A percentile compares a stretch with the other conserved stretches of the same genome.
Evolutionary conservation across 2,888 invertebrate genomes (phyloP).

Genomic region (Acronicta alni): DNA sequence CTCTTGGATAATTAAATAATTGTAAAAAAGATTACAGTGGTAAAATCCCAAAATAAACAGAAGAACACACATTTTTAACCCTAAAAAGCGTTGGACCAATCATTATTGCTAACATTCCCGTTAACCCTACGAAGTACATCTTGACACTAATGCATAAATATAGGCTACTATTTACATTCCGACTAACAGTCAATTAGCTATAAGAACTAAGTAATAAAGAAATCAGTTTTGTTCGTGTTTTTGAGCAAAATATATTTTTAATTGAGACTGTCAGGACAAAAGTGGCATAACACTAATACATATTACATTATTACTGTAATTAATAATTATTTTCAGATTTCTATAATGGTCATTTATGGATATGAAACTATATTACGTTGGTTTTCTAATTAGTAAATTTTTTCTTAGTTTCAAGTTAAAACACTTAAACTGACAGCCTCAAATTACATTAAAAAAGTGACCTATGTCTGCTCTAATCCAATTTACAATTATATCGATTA

Average conservation of each 20-base stretch:
- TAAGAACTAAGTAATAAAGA: constrained; percentile 59
- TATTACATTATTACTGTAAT: background rate
- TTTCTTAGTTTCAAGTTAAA: background rate
- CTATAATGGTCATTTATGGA: too few relatives aligned
- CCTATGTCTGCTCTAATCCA: constrained; percentile 12
- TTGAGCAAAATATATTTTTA: constrained; percentile 62
- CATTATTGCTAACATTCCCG: constrained; percentile 86
- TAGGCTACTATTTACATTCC: constrained; percentile 85
- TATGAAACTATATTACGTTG: too few relatives aligned
- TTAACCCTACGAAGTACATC: constrained; percentile 76
- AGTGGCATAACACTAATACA: constrained; percentile 6
- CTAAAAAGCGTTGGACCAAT: constrained; percentile 82
- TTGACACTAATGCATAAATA: constrained; percentile 76
- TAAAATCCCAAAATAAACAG: constrained; percentile 50
- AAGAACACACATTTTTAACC: constrained; percentile 45
- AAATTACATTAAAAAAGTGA: constrained; percentile 28
- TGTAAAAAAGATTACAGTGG: background rate
- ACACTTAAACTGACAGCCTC: constrained; percentile 18
- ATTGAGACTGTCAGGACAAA: constrained; percentile 19
- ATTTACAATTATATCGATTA: constrained; percentile 6
- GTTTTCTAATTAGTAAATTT: too few relatives aligned
- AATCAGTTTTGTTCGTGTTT: constrained; percentile 61
- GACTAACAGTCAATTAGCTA: constrained; percentile 84
- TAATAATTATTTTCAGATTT: background rate
- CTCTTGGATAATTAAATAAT: background rate